Evolutionary conservation across 2,797 vertebrate genomes (phyloP).

Genomic region (Gila robusta): DNA sequence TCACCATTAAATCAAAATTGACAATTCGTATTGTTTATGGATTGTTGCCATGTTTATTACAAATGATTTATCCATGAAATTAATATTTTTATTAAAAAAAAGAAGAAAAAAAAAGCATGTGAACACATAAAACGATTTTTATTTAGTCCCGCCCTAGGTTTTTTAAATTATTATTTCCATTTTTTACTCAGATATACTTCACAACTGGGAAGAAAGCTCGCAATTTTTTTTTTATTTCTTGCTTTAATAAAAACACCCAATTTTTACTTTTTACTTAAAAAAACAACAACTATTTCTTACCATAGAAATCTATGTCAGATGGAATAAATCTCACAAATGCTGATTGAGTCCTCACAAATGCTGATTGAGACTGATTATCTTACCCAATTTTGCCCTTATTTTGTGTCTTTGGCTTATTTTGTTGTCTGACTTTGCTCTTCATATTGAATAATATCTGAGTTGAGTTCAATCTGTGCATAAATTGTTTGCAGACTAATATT

Average conservation of each 20-base stretch:
- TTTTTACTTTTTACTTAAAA: not conserved
- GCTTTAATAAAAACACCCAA: not conserved
- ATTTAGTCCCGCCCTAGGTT: not conserved
- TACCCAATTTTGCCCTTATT: not conserved
- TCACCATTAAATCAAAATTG: not conserved
- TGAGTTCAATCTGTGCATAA: not conserved
- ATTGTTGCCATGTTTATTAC: not conserved
- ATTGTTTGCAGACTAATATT: not conserved
- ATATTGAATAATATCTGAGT: not conserved
- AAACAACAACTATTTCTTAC: not conserved
- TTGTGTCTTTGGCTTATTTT: not conserved
- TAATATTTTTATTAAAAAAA: not conserved
- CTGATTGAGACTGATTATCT: too few relatives aligned
- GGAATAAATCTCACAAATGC: not conserved
- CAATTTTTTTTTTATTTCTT: not conserved
- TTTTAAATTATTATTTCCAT: not conserved
- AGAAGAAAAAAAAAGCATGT: not conserved
- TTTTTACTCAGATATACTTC: not conserved
- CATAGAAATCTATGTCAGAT: not conserved
- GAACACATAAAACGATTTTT: not conserved
- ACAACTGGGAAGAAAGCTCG: not conserved
- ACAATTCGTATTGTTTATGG: not conserved
- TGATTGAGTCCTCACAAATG: not conserved
- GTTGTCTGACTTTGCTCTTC: not conserved
- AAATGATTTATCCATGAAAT: not conserved